These are phyloP conservation scores for Gonatopus flavifemur DNA, from an alignment of 1,140 invertebrate species.

Conservation along the genomic window DNA sequence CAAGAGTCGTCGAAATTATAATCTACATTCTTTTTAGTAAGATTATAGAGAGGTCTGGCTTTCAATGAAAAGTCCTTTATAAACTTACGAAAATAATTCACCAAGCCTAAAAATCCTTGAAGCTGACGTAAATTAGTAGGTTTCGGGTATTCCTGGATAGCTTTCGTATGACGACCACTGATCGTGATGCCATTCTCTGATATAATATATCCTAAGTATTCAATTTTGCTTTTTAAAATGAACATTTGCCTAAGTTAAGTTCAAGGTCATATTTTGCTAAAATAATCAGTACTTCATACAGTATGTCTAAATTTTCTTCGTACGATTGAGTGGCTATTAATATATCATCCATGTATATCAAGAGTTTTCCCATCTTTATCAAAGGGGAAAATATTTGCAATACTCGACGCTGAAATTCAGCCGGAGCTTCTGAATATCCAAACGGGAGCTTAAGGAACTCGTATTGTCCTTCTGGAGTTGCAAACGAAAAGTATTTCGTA, in stretches of 20 bases:
- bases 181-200: not conserved
- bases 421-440: no score
- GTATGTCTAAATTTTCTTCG: not conserved
- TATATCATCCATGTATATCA: not conserved
- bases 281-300: not conserved
- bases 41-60: not conserved
- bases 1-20: not conserved
- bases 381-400: not conserved
- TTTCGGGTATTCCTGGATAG: not conserved
- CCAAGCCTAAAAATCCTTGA: not conserved
- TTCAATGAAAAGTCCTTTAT: not conserved
- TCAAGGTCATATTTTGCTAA: not conserved
- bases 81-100: not conserved
- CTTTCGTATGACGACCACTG: not conserved
- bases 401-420: no score
- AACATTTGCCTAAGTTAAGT: not conserved
- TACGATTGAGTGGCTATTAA: not conserved
- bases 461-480: not conserved
- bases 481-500: no score
- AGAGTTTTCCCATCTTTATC: not conserved
- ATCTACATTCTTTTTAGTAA: not conserved
- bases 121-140: not conserved
- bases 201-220: not conserved
- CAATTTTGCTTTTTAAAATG: not conserved
- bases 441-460: not conserved